Evolutionary conservation across 2,888 invertebrate genomes (phyloP), one percentile per base, ranked within the genome.

Genomic region (Hydropsyche betteni): DNA sequence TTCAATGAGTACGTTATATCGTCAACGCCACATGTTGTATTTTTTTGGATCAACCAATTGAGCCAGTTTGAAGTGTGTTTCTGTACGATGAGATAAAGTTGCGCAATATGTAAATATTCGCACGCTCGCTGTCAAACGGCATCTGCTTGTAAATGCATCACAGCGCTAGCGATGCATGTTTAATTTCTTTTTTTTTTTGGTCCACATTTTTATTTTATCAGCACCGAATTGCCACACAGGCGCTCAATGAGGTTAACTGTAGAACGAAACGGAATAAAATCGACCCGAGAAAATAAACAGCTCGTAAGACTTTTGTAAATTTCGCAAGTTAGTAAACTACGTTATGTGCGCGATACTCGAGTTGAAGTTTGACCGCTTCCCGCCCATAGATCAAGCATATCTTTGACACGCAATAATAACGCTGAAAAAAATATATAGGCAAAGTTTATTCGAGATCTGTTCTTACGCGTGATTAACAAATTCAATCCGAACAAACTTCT

Each of bases 381-480:
- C 44, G 44, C 6, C 44, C 44, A 44, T 44, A 44, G 44, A 44
- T 44, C 44, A 44, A 44, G 44, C 44, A 10, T 44, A 44, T 44
- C 44, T 44, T 44, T 10, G 44, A 44, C 44, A 44, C 44, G 44
- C 44, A 44, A 44, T 44, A 44, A 44, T 44, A 44, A 44, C 44
- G 44, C 44, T 44, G 44, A 44, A 44, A 44, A 44, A 44, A 44
- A 10, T 64, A 36, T 36, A 36, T 36, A 36, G n/a, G 24, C 8
- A 64, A 64, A 64, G 64, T 64, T 64, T 64, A 36, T 64, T 64
- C 64, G 64, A 64, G 64, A 36, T 24, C 34, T 64, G 64, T 64
- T 64, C 64, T 64, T 64, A 64, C 64, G 64, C 64, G 64, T 64
- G 64, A 64, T 64, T 64, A 64, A 36, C 64, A 64, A 64, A 64